These are phyloP conservation scores for Prenolepis imparis DNA, from an alignment of 2,888 invertebrate species.

Conservation along the genomic window DNA sequence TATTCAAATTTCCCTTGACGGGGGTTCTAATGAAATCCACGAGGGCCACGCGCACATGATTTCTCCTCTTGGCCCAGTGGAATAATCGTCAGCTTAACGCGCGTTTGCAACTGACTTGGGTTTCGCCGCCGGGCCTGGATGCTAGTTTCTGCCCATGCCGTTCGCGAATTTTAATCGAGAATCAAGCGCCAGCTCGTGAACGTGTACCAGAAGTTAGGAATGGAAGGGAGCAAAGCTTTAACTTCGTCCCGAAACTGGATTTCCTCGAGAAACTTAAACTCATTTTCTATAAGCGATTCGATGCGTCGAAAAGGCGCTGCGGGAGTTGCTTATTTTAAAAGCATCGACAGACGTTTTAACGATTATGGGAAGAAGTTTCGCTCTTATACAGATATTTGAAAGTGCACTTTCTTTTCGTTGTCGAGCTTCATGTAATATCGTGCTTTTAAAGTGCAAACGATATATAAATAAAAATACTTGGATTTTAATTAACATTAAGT, in stretches of 20 bases:
- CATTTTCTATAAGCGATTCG: slow-evolving; percentile 49
- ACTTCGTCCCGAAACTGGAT: slow-evolving; percentile 36
- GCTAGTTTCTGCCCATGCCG: slow-evolving; percentile 43
- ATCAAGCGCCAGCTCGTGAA: slow-evolving; percentile 43
- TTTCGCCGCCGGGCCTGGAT: slow-evolving; percentile 54
- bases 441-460: background rate
- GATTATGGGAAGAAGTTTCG: slow-evolving; percentile 18
- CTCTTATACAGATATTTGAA: slow-evolving; percentile 15
- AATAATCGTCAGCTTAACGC: slow-evolving; percentile 71
- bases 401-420: background rate
- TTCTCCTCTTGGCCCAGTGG: slow-evolving; percentile 42
- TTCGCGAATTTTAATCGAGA: slow-evolving; percentile 72
- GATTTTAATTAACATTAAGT: background rate
- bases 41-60: slow-evolving; percentile 23
- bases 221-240: slow-evolving; percentile 14
- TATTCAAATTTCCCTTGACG: slow-evolving; percentile 70
- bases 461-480: background rate
- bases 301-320: slow-evolving; percentile 24
- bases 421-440: slow-evolving; percentile 13
- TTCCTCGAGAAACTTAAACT: slow-evolving; percentile 41
- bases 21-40: slow-evolving; percentile 66
- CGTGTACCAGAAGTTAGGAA: slow-evolving; percentile 40
- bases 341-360: slow-evolving; percentile 18
- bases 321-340: slow-evolving; percentile 43
- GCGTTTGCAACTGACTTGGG: slow-evolving; percentile 64